These are phyloP conservation scores for Zoanthus solanderi DNA, from an alignment of 92 coral and sea anemone genomes.

Conservation along the genomic window DNA sequence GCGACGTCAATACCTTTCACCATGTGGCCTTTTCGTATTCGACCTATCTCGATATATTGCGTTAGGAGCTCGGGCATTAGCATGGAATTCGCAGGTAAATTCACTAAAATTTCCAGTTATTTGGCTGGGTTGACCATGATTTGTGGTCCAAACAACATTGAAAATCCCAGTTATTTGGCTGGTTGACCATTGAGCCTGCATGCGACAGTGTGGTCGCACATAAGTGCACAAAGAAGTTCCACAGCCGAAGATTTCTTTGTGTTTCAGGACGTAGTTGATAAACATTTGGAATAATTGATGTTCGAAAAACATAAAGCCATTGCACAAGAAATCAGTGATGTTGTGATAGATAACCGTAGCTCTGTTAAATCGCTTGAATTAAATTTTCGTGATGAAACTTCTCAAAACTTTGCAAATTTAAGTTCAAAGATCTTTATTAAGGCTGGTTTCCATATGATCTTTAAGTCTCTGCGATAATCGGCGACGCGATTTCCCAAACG, in stretches of 20 bases:
- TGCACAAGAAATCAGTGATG: constrained; percentile 53
- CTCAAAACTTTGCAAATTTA: constrained; percentile 9
- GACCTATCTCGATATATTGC: constrained; percentile 6
- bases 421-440: constrained; percentile 8
- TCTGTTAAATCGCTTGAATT: not conserved
- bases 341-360: constrained; percentile 58
- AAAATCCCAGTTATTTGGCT: not conserved
- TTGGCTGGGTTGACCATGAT: not conserved
- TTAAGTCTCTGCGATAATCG: too few species aligned
- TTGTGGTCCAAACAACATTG: too few species aligned
- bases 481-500: too few species aligned
- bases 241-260: too few species aligned
- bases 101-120: not conserved
- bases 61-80: not conserved
- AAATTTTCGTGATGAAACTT: not conserved
- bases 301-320: not conserved
- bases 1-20: too few species aligned
- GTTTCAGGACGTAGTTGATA: too few species aligned
- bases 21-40: not conserved
- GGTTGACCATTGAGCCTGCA: constrained; percentile 25
- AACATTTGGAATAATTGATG: too few species aligned
- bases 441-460: too few species aligned
- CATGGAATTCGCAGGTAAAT: not conserved
- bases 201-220: not conserved
- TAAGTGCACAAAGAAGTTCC: not conserved